phyloP scores from a whole-genome alignment of 2,113 vertebrate species.

The Noctilio leporinus region DNA sequence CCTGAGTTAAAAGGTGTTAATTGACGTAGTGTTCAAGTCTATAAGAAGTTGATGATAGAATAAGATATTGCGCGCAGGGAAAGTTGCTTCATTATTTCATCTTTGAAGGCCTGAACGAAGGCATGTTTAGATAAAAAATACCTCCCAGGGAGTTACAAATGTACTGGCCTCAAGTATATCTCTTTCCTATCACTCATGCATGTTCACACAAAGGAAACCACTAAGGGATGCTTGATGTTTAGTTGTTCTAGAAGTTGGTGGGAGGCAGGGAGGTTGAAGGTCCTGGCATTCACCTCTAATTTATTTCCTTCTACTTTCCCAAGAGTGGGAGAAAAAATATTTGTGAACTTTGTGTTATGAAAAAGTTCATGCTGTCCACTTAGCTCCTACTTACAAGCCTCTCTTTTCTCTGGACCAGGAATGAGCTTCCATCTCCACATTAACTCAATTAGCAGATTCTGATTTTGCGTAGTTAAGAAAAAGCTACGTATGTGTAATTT shows the following conservation, averaged over 20 bases:
- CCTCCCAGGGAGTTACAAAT: constrained; percentile 71
- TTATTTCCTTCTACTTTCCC: constrained; percentile 71
- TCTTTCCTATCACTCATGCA: constrained; percentile 56
- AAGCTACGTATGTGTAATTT: neutral
- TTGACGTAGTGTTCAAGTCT: constrained; percentile 45
- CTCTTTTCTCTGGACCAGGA: neutral
- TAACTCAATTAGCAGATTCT: neutral
- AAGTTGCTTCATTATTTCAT: constrained; percentile 68
- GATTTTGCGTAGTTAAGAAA: neutral
- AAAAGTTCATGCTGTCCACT: constrained; percentile 29
- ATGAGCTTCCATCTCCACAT: neutral
- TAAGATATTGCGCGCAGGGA: constrained; percentile 56
- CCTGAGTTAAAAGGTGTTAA: constrained; percentile 64
- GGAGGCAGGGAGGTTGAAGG: constrained; percentile 70
- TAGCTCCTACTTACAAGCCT: neutral
- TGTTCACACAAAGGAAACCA: constrained; percentile 63
- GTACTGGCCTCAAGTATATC: constrained; percentile 59
- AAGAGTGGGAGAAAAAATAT: constrained; percentile 68
- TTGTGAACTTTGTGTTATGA: constrained; percentile 53
- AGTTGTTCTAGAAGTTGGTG: constrained; percentile 68
- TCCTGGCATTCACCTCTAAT: constrained; percentile 65
- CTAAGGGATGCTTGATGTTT: constrained; percentile 62
- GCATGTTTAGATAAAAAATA: constrained; percentile 71
- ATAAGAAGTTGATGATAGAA: constrained; percentile 69
- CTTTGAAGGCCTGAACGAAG: constrained; percentile 68